Base-by-base conservation (phyloP, 2,888 invertebrate species). In the Cheilosia scutellata region DNA sequence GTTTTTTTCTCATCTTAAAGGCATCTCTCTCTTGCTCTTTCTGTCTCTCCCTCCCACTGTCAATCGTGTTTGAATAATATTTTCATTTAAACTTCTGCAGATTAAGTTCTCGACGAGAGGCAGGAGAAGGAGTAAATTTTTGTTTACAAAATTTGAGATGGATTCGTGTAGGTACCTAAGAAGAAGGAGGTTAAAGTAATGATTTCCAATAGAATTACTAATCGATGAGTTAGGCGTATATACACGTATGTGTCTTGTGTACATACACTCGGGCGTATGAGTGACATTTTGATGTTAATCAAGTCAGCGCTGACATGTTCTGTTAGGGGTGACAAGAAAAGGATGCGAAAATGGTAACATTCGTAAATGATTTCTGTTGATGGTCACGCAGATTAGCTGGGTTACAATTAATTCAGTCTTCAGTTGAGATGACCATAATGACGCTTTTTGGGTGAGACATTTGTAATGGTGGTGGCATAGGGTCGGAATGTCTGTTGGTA, bases 261-360 rank as follows among this genome's bases (percentile, higher is more conserved):
- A 3, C 33, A 33, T 9, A 16, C 16, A 16, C n/a, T 47, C 44
- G 44, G 44, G 44, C 51, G 51, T 51, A 7, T 57, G n/a, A 31
- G n/a, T 57, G 33, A 33, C 11, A 33, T 33, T 57, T 20, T 37
- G 16, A 33, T 33, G 57, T 20, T 5, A 33, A 57, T 57, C 57
- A 51, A 2, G 13, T 11, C 25, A 7, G 7, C 7, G 6, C 4
- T 25, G 51, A 11, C 37, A 11, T n/a, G 37, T 11, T 11, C 25
- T 25, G 51, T 2, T 51, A 9, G 51, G 6, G n/a, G 44, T 44
- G 44, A 16, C 16, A 44, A 44, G 16, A n/a, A 44, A 11, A 37
- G 9, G 3, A 37, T 11, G 37, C 11, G 2, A 11, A 37, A 37
- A 11, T 37, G 3, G 37, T 11, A 11, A 3, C 11, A 37, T 37